Evolutionary conservation across 2,888 invertebrate species (phyloP), one percentile per base, ranked within the genome.

Genomic region (Pseudoips prasinana): DNA sequence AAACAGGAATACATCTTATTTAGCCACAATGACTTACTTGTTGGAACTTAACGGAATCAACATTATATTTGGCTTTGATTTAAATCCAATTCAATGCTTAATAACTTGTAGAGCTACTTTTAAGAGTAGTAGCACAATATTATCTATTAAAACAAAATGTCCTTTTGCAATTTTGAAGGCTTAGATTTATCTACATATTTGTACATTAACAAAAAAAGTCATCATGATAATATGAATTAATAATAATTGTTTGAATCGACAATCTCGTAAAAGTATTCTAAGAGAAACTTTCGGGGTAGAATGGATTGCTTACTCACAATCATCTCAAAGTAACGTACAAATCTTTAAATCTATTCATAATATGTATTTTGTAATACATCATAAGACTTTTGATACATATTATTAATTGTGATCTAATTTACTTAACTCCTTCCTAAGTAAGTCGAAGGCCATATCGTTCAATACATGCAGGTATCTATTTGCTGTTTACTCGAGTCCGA

Each of bases 311-410:
- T 54, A 62, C 43, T 50, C 48, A 52, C 46, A 42, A 46, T 44
- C 42, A 33, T 48, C 53, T 62, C 59, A 61, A 66, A 69, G 64
- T 58, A 67, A 68, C 59, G 60, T 72, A 72, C 64, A 66, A 73
- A 64, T 68, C 58, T 58, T 56, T 71, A 67, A 68, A 66, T 58
- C 58, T 68, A 68, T 66, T 67, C 66, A 70, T 66, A 63, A 64
- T 64, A 64, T 63, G 59, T 44, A 59, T 55, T 63, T 39, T 43
- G 46, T 55, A 56, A 58, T 58, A 69, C 64, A 66, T 79, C 80
- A 80, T 79, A 81, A 80, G 79, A 81, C 72, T 68, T 70, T 65
- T 72, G 64, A 64, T 66, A 68, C 59, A 59, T 20, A 20, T 67
- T 64, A 62, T 66, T 61, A 62, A 65, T 57, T 70, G 69, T 68